phyloP scores from a whole-genome alignment of 1,140 invertebrate species.

The Rhynchophorus ferrugineus region DNA sequence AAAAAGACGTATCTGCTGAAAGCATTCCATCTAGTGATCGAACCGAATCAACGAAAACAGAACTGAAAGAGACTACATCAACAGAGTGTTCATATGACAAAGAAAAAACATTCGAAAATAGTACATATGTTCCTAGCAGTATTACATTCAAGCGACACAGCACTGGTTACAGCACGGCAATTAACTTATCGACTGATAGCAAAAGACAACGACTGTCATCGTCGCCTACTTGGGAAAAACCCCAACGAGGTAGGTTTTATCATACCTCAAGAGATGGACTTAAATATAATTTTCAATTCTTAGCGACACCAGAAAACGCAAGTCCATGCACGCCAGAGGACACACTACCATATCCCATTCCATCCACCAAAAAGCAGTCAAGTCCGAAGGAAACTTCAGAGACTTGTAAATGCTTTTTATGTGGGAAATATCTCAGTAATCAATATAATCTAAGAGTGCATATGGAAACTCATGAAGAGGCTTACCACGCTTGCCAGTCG shows the following conservation, averaged over 20 bases:
- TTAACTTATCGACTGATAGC: slow-evolving; percentile 22
- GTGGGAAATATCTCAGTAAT: slow-evolving; percentile 80
- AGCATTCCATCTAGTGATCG: slow-evolving; percentile 14
- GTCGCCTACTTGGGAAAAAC: slow-evolving; percentile 19
- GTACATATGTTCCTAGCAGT: slow-evolving; percentile 9
- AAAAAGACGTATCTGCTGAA: slow-evolving; percentile 14
- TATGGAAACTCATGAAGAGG: slow-evolving; percentile 81
- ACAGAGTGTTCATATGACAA: slow-evolving; percentile 4
- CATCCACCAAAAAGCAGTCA: slow-evolving; percentile 10
- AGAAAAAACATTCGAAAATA: slow-evolving; percentile 5
- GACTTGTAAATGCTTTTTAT: slow-evolving; percentile 61
- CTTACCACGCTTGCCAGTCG: slow-evolving; percentile 70
- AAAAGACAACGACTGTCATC: slow-evolving; percentile 7
- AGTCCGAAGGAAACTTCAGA: slow-evolving; percentile 32
- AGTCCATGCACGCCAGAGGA: slow-evolving; percentile 21
- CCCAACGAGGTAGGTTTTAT: slow-evolving; percentile 9
- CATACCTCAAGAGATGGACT: neutral
- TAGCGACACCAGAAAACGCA: slow-evolving; percentile 16
- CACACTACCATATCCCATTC: slow-evolving; percentile 1
- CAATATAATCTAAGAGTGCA: slow-evolving; percentile 84
- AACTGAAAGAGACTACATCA: neutral
- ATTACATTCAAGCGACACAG: slow-evolving; percentile 14
- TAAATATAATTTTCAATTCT: slow-evolving; percentile 1
- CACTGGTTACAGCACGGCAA: slow-evolving; percentile 13
- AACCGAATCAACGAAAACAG: neutral